Conservation (phyloP, 2,113 vertebrate species). For the Dasypus novemcinctus region DNA sequence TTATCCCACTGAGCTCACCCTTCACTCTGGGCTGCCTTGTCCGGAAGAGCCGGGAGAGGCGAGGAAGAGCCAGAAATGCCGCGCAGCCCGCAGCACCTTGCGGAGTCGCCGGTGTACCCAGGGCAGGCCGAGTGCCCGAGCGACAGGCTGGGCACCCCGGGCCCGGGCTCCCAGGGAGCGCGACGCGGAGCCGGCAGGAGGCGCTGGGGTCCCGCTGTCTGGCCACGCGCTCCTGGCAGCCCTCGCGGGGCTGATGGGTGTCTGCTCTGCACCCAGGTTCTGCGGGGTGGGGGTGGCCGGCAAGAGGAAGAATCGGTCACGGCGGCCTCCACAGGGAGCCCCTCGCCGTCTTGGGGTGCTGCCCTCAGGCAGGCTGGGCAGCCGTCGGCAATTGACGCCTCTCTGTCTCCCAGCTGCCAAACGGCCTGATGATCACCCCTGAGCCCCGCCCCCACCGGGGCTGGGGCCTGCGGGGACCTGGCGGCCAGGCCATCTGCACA, state of each 20-base stretch:
- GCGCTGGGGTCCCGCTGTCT: accelerated
- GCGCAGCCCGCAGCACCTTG: background rate
- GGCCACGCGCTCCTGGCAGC: background rate
- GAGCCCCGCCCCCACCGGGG: background rate
- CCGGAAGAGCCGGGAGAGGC: background rate
- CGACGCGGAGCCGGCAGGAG: background rate
- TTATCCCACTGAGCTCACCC: background rate
- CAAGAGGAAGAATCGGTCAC: background rate
- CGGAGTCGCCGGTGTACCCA: background rate
- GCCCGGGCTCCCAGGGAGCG: background rate
- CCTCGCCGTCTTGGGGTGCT: accelerated
- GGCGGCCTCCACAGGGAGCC: background rate
- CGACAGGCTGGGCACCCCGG: no score
- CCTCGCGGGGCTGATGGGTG: no score
- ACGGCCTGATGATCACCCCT: background rate
- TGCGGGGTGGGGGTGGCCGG: background rate
- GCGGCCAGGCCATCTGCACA: background rate
- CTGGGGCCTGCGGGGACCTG: background rate
- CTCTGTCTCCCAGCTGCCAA: background rate
- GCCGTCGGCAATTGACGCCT: background rate
- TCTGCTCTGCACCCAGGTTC: background rate
- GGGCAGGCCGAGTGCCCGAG: background rate
- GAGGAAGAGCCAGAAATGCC: background rate
- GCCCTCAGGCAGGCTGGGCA: no score
- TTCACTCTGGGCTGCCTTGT: background rate